Percentiles rank a stretch among this genome's conserved stretches.
These are phyloP conservation scores for Muntiacus reevesi DNA, from an alignment of 2,113 vertebrate species.

Conservation along the genomic window DNA sequence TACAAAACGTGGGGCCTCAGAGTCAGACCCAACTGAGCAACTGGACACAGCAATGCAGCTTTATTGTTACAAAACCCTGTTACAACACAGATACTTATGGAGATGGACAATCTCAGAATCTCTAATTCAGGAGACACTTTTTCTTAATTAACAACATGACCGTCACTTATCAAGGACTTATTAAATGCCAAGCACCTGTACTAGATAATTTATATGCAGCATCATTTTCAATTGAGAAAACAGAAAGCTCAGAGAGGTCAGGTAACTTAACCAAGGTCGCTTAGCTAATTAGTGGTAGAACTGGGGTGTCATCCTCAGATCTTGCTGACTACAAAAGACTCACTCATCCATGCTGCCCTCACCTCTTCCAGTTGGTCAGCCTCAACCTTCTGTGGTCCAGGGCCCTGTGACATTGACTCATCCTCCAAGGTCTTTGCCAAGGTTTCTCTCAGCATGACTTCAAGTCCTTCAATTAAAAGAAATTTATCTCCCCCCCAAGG, in stretches of 20 bases:
- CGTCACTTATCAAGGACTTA: neutral
- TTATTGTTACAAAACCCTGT: neutral
- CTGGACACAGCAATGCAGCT: neutral
- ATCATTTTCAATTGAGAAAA: neutral
- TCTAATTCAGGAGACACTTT: neutral
- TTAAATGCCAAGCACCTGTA: neutral
- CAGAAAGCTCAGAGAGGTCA: neutral
- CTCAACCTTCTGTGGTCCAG: neutral
- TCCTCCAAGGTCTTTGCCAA: neutral
- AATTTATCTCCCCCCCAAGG: neutral
- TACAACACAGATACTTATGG: fast-evolving
- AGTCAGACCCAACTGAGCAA: neutral
- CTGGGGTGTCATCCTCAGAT: neutral
- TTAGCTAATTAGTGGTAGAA: neutral
- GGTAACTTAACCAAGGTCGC: neutral
- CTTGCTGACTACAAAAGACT: neutral
- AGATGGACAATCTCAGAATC: neutral
- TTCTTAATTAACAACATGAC: neutral
- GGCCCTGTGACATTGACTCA: neutral
- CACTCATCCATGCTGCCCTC: fast-evolving
- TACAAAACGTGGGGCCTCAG: neutral
- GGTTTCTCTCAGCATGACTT: neutral
- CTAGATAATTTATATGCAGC: neutral
- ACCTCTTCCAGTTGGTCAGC: neutral
- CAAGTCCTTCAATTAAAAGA: neutral